A percentile compares a stretch with the other conserved stretches of the same genome.
Evolutionary conservation across 2,888 invertebrate species (phyloP).

Genomic region (Trissoscelio sp.): DNA sequence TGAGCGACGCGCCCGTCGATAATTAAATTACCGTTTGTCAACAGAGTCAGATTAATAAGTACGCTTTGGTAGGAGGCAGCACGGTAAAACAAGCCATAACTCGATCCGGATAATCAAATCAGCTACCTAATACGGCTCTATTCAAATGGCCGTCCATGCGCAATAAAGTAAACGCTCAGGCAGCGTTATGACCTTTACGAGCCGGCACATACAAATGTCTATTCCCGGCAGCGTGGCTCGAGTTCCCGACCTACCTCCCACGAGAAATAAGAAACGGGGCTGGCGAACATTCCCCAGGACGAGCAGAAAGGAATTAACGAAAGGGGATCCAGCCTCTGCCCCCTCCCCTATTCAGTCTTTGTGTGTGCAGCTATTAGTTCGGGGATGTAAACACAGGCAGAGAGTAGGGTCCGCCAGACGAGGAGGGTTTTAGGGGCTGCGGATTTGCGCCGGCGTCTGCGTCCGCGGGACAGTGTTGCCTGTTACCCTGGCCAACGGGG

Average conservation of each 20-base stretch:
- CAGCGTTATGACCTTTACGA: conserved; percentile 55
- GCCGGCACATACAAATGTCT: conserved; percentile 56
- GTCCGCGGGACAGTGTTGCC: conserved; percentile 71
- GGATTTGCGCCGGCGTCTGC: conserved; percentile 69
- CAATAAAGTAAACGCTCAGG: conserved; percentile 47
- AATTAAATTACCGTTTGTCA: conserved; percentile 5
- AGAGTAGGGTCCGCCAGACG: conserved; percentile 48
- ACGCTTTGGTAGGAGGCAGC: conserved; percentile 15
- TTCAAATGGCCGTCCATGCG: conserved; percentile 36
- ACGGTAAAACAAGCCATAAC: conserved; percentile 32
- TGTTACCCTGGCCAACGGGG: conserved; percentile 76
- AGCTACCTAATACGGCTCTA: conserved; percentile 33
- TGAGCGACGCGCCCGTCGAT: neutral
- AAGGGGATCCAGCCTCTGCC: too few relatives aligned
- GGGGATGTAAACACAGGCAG: conserved; percentile 75
- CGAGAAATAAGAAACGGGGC: conserved; percentile 56
- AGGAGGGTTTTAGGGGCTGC: conserved; percentile 62
- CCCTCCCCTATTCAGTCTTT: too few relatives aligned
- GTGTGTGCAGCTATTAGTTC: conserved; percentile 76
- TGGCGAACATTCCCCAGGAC: conserved; percentile 50
- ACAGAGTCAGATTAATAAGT: conserved; percentile 21
- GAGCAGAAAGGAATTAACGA: conserved; percentile 72
- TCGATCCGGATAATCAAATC: conserved; percentile 45
- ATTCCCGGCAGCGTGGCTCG: conserved; percentile 31
- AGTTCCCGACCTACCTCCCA: conserved; percentile 63